phyloP scores from a whole-genome alignment of 2,113 vertebrate genomes.

The Lates calcarifer region DNA sequence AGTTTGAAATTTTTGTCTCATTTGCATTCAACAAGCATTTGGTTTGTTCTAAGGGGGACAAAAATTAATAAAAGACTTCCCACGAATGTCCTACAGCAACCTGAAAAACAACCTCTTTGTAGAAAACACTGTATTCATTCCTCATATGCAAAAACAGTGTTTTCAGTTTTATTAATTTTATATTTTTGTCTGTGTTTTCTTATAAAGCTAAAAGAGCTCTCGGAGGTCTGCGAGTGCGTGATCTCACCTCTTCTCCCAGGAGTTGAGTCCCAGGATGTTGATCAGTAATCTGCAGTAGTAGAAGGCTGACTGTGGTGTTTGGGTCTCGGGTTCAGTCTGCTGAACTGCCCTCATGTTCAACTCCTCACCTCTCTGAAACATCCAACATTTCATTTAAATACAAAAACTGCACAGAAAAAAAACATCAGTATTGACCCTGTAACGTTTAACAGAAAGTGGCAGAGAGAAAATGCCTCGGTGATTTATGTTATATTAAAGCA shows the following conservation, averaged over 20 bases:
- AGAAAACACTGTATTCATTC: not conserved
- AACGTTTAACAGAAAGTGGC: not conserved
- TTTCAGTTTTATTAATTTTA: not conserved
- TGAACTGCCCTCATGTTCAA: conserved; percentile 93
- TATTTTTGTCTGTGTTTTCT: not conserved
- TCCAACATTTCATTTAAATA: not conserved
- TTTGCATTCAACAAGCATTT: conserved; percentile 51
- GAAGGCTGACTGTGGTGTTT: conserved; percentile 95
- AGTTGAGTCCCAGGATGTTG: conserved; percentile 98
- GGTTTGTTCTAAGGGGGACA: conserved; percentile 27
- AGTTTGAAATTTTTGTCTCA: conserved; percentile 40
- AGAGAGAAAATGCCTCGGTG: not conserved
- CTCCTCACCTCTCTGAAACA: conserved; percentile 88
- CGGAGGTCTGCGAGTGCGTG: not conserved
- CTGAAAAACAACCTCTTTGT: not conserved
- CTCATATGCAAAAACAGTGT: not conserved
- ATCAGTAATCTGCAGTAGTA: conserved; percentile 98
- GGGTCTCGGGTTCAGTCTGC: conserved; percentile 90
- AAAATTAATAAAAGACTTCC: conserved; percentile 30
- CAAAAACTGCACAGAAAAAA: not conserved
- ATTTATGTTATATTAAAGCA: not conserved
- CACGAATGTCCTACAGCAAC: not conserved
- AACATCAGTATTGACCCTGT: not conserved
- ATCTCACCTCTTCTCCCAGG: conserved; percentile 98
- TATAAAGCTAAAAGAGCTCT: not conserved